phyloP scores from a whole-genome alignment of 2,797 vertebrate genomes.

The Ispidina lecontei region DNA sequence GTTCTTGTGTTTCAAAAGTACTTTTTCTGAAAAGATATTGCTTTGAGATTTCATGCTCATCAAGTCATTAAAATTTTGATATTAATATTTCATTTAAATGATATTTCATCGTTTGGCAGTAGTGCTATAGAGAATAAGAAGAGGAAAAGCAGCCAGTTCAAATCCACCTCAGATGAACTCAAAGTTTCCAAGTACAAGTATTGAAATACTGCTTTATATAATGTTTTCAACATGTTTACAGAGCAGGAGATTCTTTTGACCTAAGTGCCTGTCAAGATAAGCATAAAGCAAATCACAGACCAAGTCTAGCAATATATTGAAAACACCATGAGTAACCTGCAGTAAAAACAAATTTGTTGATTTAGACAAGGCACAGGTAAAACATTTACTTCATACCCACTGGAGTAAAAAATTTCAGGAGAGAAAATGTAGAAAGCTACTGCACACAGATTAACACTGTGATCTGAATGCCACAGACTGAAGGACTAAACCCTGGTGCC shows the following conservation, averaged over 20 bases:
- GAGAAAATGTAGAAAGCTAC: background rate
- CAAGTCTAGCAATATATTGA: background rate
- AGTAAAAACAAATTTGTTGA: background rate
- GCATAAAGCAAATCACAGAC: background rate
- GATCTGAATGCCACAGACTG: background rate
- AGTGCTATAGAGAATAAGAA: background rate
- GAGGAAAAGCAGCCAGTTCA: background rate
- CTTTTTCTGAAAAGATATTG: background rate
- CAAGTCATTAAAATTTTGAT: background rate
- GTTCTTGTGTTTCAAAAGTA: background rate
- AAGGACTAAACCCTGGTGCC: background rate
- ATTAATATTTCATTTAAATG: background rate
- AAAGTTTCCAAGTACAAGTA: background rate
- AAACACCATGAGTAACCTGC: background rate
- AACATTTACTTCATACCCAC: background rate
- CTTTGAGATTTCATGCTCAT: background rate
- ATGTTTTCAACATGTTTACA: background rate
- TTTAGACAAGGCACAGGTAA: background rate
- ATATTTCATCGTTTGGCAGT: background rate
- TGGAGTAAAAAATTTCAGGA: background rate
- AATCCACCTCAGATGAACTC: background rate
- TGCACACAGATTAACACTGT: background rate
- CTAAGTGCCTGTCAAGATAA: background rate
- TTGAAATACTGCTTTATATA: background rate
- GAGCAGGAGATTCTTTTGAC: background rate